A percentile compares a stretch with the other conserved stretches of the same genome.
Conservation (phyloP, 2,797 vertebrate genomes). For the Melanotaenia maccullochi region DNA sequence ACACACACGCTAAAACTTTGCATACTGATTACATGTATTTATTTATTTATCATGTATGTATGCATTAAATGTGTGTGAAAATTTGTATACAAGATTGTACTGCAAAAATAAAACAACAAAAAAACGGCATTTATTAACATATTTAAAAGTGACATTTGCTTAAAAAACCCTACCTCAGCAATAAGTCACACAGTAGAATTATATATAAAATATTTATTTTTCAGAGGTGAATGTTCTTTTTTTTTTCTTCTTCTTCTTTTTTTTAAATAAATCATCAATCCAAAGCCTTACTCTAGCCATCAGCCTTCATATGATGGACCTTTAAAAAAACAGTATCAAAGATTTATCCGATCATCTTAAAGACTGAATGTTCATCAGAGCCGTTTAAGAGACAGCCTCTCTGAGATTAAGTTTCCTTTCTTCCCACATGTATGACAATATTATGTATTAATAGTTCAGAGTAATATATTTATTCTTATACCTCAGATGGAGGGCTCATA, state of each 20-base stretch:
- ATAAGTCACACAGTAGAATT: slow-evolving; percentile 72
- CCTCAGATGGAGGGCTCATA: slow-evolving; percentile 57
- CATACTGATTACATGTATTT: slow-evolving; percentile 82
- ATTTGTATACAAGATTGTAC: slow-evolving; percentile 64
- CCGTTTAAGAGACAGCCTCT: slow-evolving; percentile 59
- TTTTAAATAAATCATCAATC: slow-evolving; percentile 75
- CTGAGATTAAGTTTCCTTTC: slow-evolving; percentile 73
- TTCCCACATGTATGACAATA: slow-evolving; percentile 59
- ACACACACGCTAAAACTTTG: slow-evolving; percentile 31
- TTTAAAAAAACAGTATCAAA: slow-evolving; percentile 78
- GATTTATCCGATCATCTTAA: slow-evolving; percentile 66
- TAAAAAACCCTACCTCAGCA: slow-evolving; percentile 80
- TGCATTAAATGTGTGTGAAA: slow-evolving; percentile 63
- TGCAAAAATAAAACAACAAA: slow-evolving; percentile 46
- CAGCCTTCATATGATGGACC: slow-evolving; percentile 76
- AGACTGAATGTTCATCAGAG: slow-evolving; percentile 77
- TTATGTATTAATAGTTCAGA: slow-evolving; percentile 69
- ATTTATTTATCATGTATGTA: slow-evolving; percentile 80
- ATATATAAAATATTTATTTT: slow-evolving; percentile 84
- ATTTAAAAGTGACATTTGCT: slow-evolving; percentile 78
- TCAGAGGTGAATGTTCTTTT: slow-evolving; percentile 84
- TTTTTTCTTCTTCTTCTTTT: neutral
- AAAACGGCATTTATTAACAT: slow-evolving; percentile 77
- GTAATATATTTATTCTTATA: slow-evolving; percentile 76
- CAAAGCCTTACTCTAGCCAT: slow-evolving; percentile 85